Evolutionary conservation across 2,113 vertebrate species (phyloP), one percentile per base, ranked within the genome.

Genomic region (Peromyscus maniculatus): DNA sequence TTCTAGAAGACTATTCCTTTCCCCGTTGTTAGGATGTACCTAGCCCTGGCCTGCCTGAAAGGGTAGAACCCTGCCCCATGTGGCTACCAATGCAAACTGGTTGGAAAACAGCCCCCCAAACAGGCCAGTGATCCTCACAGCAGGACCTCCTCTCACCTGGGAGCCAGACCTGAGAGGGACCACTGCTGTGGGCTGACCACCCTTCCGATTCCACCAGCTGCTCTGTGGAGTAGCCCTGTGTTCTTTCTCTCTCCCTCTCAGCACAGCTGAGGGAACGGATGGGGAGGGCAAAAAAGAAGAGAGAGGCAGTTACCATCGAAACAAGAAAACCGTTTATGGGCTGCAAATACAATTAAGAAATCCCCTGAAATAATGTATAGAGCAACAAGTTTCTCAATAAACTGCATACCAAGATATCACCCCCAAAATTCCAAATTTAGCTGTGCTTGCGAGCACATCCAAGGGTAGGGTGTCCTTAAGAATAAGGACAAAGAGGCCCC

Each of bases 281-380:
- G 9, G 21, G 59, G 57, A 71, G 43, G 64, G 72, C 16, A 39
- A 86, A 52, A 39, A 43, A 55, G 8, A 55, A 39, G 21, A 59
- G 19, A 26, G 69, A 39, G 5, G 19, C 10, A 26, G 67, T 82
- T 57, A 24, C 67, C 46, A 43, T 0, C 49, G 89, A 93, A 92
- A 94, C 33, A 90, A n/a, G 46, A 83, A 90, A 43, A 28, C 55
- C 75, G 26, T 39, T 87, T 86, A 92, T 72, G 59, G 62, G 87
- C 91, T 91, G 49, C 87, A 97, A 95, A 94, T 10, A 69, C 26
- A 84, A 66, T 71, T 75, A 88, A 84, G 95, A 94, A 93, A 69
- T 69, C 36, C 64, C 93, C 92, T 96, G 91, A 84, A 15, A 19
- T 67, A 87, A 49, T 66, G 0, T 39, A 57, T 36, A 89, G 8